Base-by-base conservation (phyloP, 2,113 vertebrate genomes). In the Alces alces region DNA sequence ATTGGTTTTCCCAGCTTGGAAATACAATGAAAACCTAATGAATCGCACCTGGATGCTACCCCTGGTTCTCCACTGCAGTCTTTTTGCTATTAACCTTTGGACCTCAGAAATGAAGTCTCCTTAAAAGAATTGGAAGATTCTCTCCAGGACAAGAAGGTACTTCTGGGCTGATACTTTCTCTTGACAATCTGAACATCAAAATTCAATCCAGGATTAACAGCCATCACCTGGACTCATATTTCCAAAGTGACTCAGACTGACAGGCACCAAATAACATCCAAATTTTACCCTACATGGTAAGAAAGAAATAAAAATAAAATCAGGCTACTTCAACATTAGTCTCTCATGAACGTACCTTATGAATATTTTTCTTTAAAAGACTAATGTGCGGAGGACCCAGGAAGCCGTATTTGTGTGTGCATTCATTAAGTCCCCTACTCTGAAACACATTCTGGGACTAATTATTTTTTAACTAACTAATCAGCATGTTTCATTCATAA, bases 401-500 rank as follows among this genome's bases (percentile, higher is more conserved):
- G 96, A 97, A 97, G 97, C 98, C 70, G 94, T 98, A 98, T 98
- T 98, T 98, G 97, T 98, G 97, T 98, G 97, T 98, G 97, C 96
- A 93, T 97, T 98, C 98, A 98, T 98, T 98, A 98, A 98, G 97
- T 95, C 97, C 98, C 97, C 98, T 98, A 98, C 98, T 98, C 98
- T 73, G 92, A 98, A 97, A 96, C 98, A 98, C 97, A 98, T 98
- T 98, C 98, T 64, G 90, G 95, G 98, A 98, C 98, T 98, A 99
- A 99, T 99, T 98, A 98, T 98, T 99, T 99, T 89, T 98, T 98
- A 99, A 98, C 98, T 98, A 98, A 98, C 98, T 98, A 98, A 99
- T 99, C 98, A 98, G 98, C 98, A 98, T 98, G 98, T 98, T 99
- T 98, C 98, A 98, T 98, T 99, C 98, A 98, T 98, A 99, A 98